These are phyloP conservation scores for Eubasilissa regina DNA, from an alignment of 1,140 invertebrate genomes.

Conservation along the genomic window DNA sequence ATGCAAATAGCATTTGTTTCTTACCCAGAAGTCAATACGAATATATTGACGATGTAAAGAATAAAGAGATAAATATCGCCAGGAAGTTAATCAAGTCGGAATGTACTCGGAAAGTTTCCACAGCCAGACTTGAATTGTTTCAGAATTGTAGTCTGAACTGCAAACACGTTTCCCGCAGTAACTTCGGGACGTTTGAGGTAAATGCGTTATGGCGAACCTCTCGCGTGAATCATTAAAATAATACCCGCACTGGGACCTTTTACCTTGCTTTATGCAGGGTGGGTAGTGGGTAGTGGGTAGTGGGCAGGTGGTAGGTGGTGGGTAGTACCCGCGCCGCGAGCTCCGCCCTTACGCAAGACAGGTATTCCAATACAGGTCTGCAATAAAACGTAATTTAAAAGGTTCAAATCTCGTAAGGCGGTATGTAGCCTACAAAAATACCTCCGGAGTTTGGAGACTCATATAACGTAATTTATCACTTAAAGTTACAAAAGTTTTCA, in stretches of 20 bases:
- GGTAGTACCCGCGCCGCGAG: too few relatives aligned
- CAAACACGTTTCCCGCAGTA: conserved; percentile 18
- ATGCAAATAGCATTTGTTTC: too few relatives aligned
- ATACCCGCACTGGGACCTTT: too few relatives aligned
- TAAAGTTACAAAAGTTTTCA: conserved; percentile 6
- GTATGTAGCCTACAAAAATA: too few relatives aligned
- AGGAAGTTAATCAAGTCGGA: conserved; percentile 11
- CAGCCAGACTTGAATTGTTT: conserved; percentile 5
- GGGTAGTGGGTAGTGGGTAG: too few relatives aligned
- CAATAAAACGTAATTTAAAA: too few relatives aligned
- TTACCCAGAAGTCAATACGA: neutral
- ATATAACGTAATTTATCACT: conserved; percentile 7
- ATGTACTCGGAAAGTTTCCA: neutral
- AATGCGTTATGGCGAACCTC: conserved; percentile 27
- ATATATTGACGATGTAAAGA: conserved; percentile 9
- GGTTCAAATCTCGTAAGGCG: too few relatives aligned
- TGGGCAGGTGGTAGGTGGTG: too few relatives aligned
- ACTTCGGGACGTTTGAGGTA: conserved; percentile 40
- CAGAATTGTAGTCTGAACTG: conserved; percentile 11
- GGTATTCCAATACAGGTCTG: too few relatives aligned
- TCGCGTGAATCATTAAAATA: conserved; percentile 21
- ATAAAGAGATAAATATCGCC: conserved; percentile 13
- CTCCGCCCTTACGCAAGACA: too few relatives aligned
- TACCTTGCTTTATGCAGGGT: too few relatives aligned
- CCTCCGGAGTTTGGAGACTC: too few relatives aligned